Evolutionary conservation across 1,140 invertebrate species (phyloP), one percentile per base, ranked within the genome.

Genomic region (Caenorhabditis tropicalis): DNA sequence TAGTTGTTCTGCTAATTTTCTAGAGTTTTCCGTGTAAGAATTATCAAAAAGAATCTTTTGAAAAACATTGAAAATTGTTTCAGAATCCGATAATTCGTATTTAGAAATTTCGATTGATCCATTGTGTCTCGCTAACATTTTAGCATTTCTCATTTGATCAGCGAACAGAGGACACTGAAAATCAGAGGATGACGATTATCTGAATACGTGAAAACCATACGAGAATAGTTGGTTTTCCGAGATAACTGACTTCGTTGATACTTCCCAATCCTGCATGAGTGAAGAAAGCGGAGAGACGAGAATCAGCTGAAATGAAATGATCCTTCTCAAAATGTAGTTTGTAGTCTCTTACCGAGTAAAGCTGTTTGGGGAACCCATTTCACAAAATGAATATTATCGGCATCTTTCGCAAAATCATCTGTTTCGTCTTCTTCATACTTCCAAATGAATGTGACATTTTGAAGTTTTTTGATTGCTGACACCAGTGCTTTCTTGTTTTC

Each of bases 201-300:
- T 27, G 10, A 33, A 16, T 0, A 19, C 0, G 31, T 60, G 21
- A 9, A 0, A n/a, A 9, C 12, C 31, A 12, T 58, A 82, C 82
- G 27, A 83, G 85, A n/a, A 89, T 74, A 53, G 89, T 82, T 15
- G 88, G 88, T 12, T 87, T 85, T 16, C 87, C 87, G 46, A 87
- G 53, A 58, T 87, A 84, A 31, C 88, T 48, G 1, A 87, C 81
- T 83, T 89, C 88, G 27, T 53, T 81, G 43, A 82, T 87, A 36
- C 88, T 85, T 29, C 88, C 88, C 24, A 86, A 83, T n/a, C 88
- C 88, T 43, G 85, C 87, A 46, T 89, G 88, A 12, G 88, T 89
- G 49, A 89, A 85, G 84, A 89, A 89, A 0, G 85, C n/a, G 4
- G 82, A 83, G 6, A 86, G 56, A 29, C 87, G 83, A 15, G 82